Base-by-base conservation (phyloP, 2,113 vertebrate species). In the Solenodon paradoxus region DNA sequence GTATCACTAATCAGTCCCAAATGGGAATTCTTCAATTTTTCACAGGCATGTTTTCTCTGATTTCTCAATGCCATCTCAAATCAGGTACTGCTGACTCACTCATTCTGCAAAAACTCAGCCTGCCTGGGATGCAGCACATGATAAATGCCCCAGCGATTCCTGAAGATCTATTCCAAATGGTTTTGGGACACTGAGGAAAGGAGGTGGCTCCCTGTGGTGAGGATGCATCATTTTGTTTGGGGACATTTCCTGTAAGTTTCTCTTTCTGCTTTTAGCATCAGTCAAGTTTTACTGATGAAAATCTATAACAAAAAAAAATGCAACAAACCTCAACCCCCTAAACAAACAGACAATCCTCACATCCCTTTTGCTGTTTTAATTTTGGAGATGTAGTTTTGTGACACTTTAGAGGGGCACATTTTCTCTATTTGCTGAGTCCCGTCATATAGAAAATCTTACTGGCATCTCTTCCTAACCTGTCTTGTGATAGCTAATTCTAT, bases 391-490 rank as follows among this genome's bases (percentile, higher is more conserved):
- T 12, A 92, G 30, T 87, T 92, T 94, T 55, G 78, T 91, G 51
- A 92, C 49, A 68, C 72, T 93, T 97, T 92, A 75, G 40, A 83
- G 12, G 63, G 40, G 7, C 17, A 88, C 81, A 61, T 93, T 96
- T 96, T 81, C 47, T 96, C 35, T 83, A 64, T 90, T 15, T 69
- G 75, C 30, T 55, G 35, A 95, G 35, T 90, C 85, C n/a, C 42
- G 92, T 85, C 92, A 81, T 72, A 93, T 74, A 71, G 91, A 95
- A 96, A 95, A 90, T 61, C 83, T 88, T 95, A 97, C 13, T 92
- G 92, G 90, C 80, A 90, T 83, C 47, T 89, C 57, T 92, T 83
- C 94, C 82, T 93, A 94, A 88, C 75, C 80, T 24, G 53, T 47
- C 40, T 93, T 91, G 49, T 93, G 89, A 51, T 92, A 86, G 68